Base-by-base conservation (phyloP, 2,888 invertebrate genomes). In the Parapristionchus giblindavisi region DNA sequence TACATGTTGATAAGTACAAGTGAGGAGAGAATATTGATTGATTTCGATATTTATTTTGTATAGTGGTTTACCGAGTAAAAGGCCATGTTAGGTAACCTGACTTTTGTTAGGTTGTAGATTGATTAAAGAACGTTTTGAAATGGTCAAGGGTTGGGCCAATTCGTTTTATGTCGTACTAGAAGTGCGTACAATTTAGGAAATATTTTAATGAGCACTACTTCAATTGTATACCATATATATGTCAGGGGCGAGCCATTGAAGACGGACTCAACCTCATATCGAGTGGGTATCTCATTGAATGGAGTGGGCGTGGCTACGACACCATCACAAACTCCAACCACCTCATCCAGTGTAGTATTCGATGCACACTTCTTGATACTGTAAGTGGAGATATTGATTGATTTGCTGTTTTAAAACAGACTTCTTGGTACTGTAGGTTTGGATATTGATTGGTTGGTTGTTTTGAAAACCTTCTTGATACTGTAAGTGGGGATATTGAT, bases 331-430 rank as follows among this genome's bases (percentile, higher is more conserved):
- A 34, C 48, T 21, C 73, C 73, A 36, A 29, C 51, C 8, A 34
- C 60, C n/a, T 21, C 43, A 24, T 27, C 27, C 17, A 34, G 34
- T 17, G 79, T 80, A 1, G 78, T 80, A 0, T 77, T 80, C 38
- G 80, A 80, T 68, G 66, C 80, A 43, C 77, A 78, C 68, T 80
- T 80, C 32, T 73, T 79, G 2, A 27, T 80, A 24, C 76, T 79
- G 79, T 80, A 24, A 76, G 80, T 77, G 3, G 63, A n/a, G n/a
- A n/a, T n/a, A n/a, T n/a, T n/a, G n/a, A n/a, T n/a, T n/a, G n/a
- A n/a, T n/a, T n/a, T n/a, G n/a, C n/a, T n/a, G n/a, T n/a, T n/a
- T n/a, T n/a, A n/a, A n/a, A n/a, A n/a, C n/a, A n/a, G n/a, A n/a
- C n/a, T n/a, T n/a, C n/a, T n/a, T n/a, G n/a, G n/a, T n/a, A n/a